Evolutionary conservation across 2,113 vertebrate species (phyloP), one percentile per base, ranked within the genome.

Genomic region (Jacana jacana): DNA sequence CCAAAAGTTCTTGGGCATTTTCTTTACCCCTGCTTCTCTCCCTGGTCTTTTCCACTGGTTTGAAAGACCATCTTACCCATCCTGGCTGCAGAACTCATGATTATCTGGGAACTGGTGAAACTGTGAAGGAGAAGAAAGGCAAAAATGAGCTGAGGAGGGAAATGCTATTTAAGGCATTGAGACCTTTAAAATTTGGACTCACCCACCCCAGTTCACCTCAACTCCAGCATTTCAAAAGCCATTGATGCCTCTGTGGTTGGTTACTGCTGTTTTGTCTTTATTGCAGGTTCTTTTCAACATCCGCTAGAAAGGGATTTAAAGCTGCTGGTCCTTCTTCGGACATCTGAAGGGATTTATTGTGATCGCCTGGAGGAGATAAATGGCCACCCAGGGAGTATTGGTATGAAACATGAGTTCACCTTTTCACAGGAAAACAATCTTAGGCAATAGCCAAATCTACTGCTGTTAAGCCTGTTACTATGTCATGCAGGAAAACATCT

Each of bases 311-410:
- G 95, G 46, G 95, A 93, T 61, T 96, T 95, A 85, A 98, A 95
- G 55, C 64, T 98, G 30, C 81, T 91, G 68, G 68, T 98, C 86
- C 54, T 97, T 37, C 97, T 98, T 75, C 96, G 97, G n/a, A 93
- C 97, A 46, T 98, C 98, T 78, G 97, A 98, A 75, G 93, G 88
- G 86, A 84, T 98, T 88, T 91, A 89, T 39, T 98, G 98, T 87
- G 94, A 98, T 80, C 97, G 89, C 70, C 93, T 98, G 40, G 57
- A 87, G 68, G 96, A 79, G 79, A 89, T 98, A 91, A 91, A 8
- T 33, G 64, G 97, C 57, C 94, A 91, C 14, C 89, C 98, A 39
- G 98, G 98, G 71, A 97, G 17, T 70, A 97, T 98, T 72, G 98
- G 98, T 98, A 98, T 85, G 97, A 81, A 94, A 35, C 25, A 78